Evolutionary conservation across 92 coral and sea anemone genomes (phyloP), one percentile per base, ranked within the genome.

Genomic region (Isaurus tuberculatus): DNA sequence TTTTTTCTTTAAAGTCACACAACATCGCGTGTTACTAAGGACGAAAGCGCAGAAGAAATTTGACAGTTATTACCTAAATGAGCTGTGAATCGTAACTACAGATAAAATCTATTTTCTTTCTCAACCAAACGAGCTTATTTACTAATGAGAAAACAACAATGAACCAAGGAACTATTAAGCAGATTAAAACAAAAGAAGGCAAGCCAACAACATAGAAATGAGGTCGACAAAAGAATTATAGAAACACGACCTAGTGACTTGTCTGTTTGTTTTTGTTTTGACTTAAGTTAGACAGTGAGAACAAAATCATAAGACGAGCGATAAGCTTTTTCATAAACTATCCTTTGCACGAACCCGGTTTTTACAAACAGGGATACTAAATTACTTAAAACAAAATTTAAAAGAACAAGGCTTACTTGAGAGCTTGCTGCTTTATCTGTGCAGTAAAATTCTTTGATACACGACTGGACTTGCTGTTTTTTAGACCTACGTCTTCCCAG

Each of bases 21-120:
- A 71, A 71, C 78, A 71, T 71, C 34, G 78, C 78, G 60, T 71
- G 78, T 36, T 71, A 48, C 55, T 40, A 43, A 4, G 60, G 40
- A 10, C 15, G 16, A 40, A 71, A 71, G 42, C 61, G 61, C 63
- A 9, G 0, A 20, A 34, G 9, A 37, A 20, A 13, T 43, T 0
- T 14, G 37, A 26, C 32, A 29, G 19, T 26, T 26, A 63, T 63
- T 26, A 63, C 69, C 17, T 14, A 26, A 63, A 63, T 63, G 32
- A 63, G 28, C 34, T 63, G 36, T 27, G 6, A 57, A 63, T 63
- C 69, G 6, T 26, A 63, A 63, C 34, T 29, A 4, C 4, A 63
- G 33, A 28, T 26, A 26, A 1, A n/a, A 9, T 22, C 11, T 26
- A 5, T 63, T 63, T 63, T 26, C 69, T 26, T 26, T 26, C 32